These are phyloP conservation scores for Mus spicilegus DNA, from an alignment of 2,113 vertebrate genomes.

Conservation along the genomic window DNA sequence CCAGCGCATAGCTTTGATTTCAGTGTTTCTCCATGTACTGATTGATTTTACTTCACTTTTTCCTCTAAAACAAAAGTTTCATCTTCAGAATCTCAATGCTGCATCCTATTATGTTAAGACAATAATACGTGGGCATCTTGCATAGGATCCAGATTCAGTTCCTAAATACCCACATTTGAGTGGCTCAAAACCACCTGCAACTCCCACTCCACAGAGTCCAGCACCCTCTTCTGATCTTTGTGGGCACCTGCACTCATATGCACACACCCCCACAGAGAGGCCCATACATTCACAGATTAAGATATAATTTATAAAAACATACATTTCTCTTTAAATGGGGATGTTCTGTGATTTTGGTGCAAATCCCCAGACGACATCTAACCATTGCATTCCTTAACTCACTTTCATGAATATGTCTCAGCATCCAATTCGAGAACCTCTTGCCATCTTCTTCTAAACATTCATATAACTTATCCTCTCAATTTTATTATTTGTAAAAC, in stretches of 20 bases:
- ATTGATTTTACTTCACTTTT: neutral
- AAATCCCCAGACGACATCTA: neutral
- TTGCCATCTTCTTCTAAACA: constrained; percentile 24
- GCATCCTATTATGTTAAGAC: neutral
- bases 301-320: neutral
- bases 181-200: neutral
- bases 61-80: neutral
- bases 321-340: neutral
- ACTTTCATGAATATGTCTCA: neutral
- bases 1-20: neutral
- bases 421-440: neutral
- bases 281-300: neutral
- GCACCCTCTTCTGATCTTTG: neutral
- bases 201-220: too few relatives aligned
- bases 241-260: neutral
- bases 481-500: neutral
- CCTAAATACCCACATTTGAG: neutral
- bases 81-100: neutral
- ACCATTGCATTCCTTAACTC: neutral
- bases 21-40: neutral
- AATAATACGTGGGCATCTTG: neutral
- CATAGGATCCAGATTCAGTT: neutral
- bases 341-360: neutral
- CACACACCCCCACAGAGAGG: neutral
- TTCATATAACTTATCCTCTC: neutral